Evolutionary conservation across 2,888 invertebrate genomes (phyloP), one percentile per base, ranked within the genome.

Genomic region (Cephonodes hylas): DNA sequence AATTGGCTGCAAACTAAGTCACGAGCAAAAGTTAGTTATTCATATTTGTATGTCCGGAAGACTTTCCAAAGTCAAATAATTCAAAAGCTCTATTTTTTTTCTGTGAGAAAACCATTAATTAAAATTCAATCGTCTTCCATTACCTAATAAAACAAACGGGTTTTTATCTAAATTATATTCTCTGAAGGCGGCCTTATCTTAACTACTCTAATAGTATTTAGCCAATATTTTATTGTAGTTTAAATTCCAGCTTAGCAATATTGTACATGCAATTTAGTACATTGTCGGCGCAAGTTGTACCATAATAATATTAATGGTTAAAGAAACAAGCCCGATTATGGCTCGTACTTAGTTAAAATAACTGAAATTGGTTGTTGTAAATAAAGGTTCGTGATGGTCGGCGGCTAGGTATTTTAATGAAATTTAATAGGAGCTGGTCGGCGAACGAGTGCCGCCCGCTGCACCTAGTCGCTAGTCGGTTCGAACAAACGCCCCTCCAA

Each of bases 231-330:
- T 20, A 18, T 20, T 20, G 2, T 18, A 44, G 18, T 44, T 44
- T 2, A 7, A 44, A 44, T 18, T 20, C 10, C 2, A 48, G 15
- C 4, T 53, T 4, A 8, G 18, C 18, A 31, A 31, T 31, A 53
- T 53, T 18, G 27, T 20, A 15, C 2, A 7, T 74, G 73, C 74
- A 71, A 74, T 65, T 70, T 69, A 70, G 59, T 65, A 66, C 66
- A 74, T 59, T 23, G 38, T 48, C 23, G n/a, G 31, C 73, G 77
- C 75, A 83, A 83, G 86, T 84, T 77, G 73, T 70, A 76, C 79
- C 86, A 86, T 89, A 86, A 85, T 86, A 86, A 85, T 86, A 89
- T 89, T 86, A 87, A 83, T 79, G 79, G 73, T 77, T 80, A 83
- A 81, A 79, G 77, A 79, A 76, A 71, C 81, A 81, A 75, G 76